Evolutionary conservation across 2,113 vertebrate species (phyloP).

Genomic region (Mionectes macconnelli): DNA sequence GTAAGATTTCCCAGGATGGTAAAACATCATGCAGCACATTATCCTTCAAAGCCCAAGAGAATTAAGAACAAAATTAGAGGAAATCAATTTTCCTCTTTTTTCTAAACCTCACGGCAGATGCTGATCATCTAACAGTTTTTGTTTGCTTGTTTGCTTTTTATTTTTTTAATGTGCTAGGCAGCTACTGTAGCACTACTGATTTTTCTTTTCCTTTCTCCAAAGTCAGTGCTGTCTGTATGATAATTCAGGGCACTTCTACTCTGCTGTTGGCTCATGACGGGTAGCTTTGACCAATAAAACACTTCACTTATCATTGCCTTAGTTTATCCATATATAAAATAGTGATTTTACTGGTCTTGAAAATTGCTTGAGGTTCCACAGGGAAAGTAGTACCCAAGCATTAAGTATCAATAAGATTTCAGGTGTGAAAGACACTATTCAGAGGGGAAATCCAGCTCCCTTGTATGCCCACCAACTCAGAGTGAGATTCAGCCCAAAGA

Average conservation of each 20-base stretch:
- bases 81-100: not conserved
- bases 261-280: not conserved
- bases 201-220: not conserved
- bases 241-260: not conserved
- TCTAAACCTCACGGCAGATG: rapidly evolving
- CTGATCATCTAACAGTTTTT: not conserved
- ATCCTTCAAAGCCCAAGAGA: not conserved
- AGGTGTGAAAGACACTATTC: not conserved
- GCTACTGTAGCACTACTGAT: not conserved
- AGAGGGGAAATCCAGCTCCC: not conserved
- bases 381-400: not conserved
- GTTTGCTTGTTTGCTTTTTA: not conserved
- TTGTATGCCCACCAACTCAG: not conserved
- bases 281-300: not conserved
- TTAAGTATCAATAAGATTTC: not conserved
- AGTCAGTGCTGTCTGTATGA: not conserved
- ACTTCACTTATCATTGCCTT: not conserved
- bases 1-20: not conserved
- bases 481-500: not conserved
- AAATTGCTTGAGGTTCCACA: not conserved
- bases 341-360: not conserved
- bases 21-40: not conserved
- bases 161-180: not conserved
- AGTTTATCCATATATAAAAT: not conserved
- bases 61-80: not conserved